Percentiles rank a stretch among this genome's conserved stretches.
Conservation (phyloP, 2,113 vertebrate species). For the Brienomyrus longianalis region DNA sequence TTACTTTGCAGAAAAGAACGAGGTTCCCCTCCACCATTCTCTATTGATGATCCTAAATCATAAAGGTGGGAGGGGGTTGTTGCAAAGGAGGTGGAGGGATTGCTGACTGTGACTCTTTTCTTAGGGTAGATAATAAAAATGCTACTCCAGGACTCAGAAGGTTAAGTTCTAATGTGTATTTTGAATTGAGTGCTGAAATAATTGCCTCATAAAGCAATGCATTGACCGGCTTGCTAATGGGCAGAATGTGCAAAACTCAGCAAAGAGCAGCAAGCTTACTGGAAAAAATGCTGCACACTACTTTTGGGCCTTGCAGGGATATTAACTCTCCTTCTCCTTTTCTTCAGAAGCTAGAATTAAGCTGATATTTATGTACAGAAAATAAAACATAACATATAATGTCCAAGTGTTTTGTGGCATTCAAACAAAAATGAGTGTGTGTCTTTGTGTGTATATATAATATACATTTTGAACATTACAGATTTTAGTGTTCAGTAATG, state of each 20-base stretch:
- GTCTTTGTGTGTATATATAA: background rate
- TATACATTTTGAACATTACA: background rate
- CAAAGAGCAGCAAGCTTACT: constrained; percentile 72
- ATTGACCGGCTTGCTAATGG: constrained; percentile 78
- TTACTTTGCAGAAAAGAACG: constrained; percentile 66
- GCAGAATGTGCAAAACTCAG: constrained; percentile 74
- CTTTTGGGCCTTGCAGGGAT: constrained; percentile 47
- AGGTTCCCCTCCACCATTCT: constrained; percentile 69
- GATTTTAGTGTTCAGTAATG: background rate
- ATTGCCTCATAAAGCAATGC: constrained; percentile 87
- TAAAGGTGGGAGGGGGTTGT: constrained; percentile 57
- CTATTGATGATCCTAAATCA: constrained; percentile 84
- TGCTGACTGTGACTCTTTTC: constrained; percentile 78
- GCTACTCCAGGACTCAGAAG: constrained; percentile 87
- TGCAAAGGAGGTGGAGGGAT: constrained; percentile 43
- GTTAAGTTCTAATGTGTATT: constrained; percentile 93
- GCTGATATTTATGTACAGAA: background rate
- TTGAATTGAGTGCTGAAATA: constrained; percentile 84
- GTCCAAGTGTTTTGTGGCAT: background rate
- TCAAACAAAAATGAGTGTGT: background rate
- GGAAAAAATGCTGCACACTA: constrained; percentile 72
- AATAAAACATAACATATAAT: background rate
- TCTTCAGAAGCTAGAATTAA: background rate
- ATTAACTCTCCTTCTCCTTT: constrained; percentile 41
- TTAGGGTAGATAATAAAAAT: constrained; percentile 84